Evolutionary conservation across 2,797 vertebrate species (phyloP).

Genomic region (Sebastes oblongus): DNA sequence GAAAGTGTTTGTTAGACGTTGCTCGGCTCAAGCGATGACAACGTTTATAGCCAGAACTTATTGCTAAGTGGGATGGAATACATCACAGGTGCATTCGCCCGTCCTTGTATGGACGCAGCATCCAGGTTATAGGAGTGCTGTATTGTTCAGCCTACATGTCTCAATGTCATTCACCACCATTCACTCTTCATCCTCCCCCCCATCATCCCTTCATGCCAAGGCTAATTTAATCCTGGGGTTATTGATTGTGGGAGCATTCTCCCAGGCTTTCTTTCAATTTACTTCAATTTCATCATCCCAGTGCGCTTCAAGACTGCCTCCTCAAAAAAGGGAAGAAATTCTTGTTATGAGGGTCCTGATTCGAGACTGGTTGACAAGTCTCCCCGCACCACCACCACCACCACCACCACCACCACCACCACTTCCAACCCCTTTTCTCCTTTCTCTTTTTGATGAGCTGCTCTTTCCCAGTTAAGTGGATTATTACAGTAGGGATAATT

Average conservation of each 20-base stretch:
- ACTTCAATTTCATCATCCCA: constrained; percentile 81
- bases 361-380: constrained; percentile 78
- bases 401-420: constrained; percentile 40
- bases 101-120: constrained; percentile 63
- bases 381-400: constrained; percentile 34
- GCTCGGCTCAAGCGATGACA: constrained; percentile 33
- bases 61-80: constrained; percentile 49
- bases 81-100: constrained; percentile 58
- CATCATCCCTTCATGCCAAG: constrained; percentile 79
- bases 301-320: constrained; percentile 73
- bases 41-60: constrained; percentile 12
- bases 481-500: constrained; percentile 90
- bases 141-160: constrained; percentile 78
- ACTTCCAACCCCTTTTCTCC: constrained; percentile 75
- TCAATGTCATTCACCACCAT: constrained; percentile 80
- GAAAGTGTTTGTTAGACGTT: constrained; percentile 34
- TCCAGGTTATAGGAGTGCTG: constrained; percentile 61
- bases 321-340: constrained; percentile 79
- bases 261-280: constrained; percentile 84
- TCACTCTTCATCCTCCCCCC: constrained; percentile 74
- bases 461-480: constrained; percentile 90
- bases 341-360: constrained; percentile 78
- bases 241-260: constrained; percentile 82
- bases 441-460: constrained; percentile 86
- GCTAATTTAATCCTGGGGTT: constrained; percentile 82